phyloP scores from a whole-genome alignment of 2,888 invertebrate genomes.

The Caenorhabditis sp. region DNA sequence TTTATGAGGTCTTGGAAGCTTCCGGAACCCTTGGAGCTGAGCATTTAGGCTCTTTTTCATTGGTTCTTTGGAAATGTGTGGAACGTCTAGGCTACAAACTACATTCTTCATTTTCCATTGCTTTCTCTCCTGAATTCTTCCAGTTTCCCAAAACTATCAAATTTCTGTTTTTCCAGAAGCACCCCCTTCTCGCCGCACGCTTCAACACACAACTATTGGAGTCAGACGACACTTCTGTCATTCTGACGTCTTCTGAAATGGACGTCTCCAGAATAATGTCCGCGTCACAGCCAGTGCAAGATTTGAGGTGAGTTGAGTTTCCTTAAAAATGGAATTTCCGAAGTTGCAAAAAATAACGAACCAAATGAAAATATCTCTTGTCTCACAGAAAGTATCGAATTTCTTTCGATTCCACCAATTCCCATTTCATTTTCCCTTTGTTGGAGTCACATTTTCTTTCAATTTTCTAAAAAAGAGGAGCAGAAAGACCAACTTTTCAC shows the following conservation, averaged over 20 bases:
- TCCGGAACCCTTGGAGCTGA: neutral
- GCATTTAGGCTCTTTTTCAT: neutral
- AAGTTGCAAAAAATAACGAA: too few species aligned
- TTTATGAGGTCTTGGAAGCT: neutral
- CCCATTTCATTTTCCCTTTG: neutral
- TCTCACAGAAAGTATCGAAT: neutral
- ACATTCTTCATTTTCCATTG: too few species aligned
- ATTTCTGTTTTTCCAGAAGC: slow-evolving; percentile 34
- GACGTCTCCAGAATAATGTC: slow-evolving; percentile 57
- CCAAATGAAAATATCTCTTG: too few species aligned
- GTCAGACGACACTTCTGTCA: slow-evolving; percentile 45
- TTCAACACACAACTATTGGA: slow-evolving; percentile 64
- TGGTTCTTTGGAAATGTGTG: too few species aligned
- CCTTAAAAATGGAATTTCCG: too few species aligned
- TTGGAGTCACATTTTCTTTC: neutral
- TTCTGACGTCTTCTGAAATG: slow-evolving; percentile 53
- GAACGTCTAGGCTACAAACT: too few species aligned
- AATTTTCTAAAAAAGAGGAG: neutral
- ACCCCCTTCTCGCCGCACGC: slow-evolving; percentile 44
- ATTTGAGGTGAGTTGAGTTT: slow-evolving; percentile 55
- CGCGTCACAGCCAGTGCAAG: slow-evolving; percentile 53
- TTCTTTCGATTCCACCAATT: neutral
- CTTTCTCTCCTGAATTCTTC: too few species aligned
- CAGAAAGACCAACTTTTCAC: neutral
- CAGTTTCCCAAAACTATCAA: neutral